Conservation (phyloP, 1,140 invertebrate species). For the Zaprionus ghesquierei region DNA sequence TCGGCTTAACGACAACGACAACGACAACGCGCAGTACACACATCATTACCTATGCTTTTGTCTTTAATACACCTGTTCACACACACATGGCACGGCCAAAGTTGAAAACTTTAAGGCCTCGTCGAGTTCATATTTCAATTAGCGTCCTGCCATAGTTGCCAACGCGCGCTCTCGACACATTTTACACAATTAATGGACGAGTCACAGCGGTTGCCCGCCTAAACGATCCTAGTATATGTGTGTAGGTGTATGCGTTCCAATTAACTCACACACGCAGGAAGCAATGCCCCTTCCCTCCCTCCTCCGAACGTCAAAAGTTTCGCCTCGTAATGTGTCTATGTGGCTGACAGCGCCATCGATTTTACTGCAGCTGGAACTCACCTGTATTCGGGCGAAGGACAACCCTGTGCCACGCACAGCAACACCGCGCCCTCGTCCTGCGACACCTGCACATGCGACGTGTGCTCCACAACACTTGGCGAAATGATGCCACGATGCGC, state of each 20-base stretch:
- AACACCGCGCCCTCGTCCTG: slow-evolving; percentile 90
- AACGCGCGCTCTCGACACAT: slow-evolving; percentile 55
- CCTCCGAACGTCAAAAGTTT: slow-evolving; percentile 70
- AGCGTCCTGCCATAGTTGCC: slow-evolving; percentile 32
- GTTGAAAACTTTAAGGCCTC: slow-evolving; percentile 37
- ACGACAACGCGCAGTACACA: slow-evolving; percentile 52
- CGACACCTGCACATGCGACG: slow-evolving; percentile 86
- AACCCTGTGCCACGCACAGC: slow-evolving; percentile 89
- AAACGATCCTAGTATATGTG: slow-evolving; percentile 48
- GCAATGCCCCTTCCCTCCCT: background rate
- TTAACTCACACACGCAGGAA: slow-evolving; percentile 54
- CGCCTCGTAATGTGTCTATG: slow-evolving; percentile 39
- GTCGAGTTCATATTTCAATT: slow-evolving; percentile 64
- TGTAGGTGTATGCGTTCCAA: slow-evolving; percentile 60
- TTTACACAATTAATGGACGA: slow-evolving; percentile 55
- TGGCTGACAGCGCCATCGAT: slow-evolving; percentile 52
- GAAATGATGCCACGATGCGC: slow-evolving; percentile 87
- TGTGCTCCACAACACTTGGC: slow-evolving; percentile 88
- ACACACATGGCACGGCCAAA: slow-evolving; percentile 22
- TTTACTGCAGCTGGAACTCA: slow-evolving; percentile 66
- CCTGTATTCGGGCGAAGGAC: slow-evolving; percentile 90
- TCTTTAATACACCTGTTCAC: slow-evolving; percentile 38
- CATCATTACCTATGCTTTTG: slow-evolving; percentile 67
- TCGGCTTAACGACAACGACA: too few relatives aligned
- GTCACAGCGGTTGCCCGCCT: slow-evolving; percentile 30